Evolutionary conservation across 2,888 invertebrate genomes (phyloP).

Genomic region (Aquatica leii): DNA sequence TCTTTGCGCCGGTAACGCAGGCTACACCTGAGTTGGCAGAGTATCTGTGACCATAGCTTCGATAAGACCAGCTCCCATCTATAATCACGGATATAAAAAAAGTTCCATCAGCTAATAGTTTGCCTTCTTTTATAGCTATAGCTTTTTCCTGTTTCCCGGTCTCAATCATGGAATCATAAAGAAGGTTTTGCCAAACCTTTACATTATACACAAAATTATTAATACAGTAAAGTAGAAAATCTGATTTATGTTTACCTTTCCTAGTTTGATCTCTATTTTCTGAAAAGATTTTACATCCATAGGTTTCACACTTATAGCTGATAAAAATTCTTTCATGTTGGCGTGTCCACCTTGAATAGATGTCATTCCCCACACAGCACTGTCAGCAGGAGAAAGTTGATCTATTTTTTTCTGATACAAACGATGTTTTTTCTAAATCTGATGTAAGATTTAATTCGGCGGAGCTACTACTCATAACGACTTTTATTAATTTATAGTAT

Average conservation of each 20-base stretch:
- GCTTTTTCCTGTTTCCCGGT: no score
- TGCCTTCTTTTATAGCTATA: no score
- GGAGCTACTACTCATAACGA: neutral
- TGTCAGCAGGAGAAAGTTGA: no score
- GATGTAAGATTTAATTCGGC: neutral
- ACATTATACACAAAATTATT: neutral
- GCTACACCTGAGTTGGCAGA: neutral
- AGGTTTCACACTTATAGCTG: neutral
- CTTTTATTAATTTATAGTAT: no score
- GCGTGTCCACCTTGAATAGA: neutral
- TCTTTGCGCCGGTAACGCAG: neutral
- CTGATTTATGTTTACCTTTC: neutral
- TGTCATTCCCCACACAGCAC: neutral
- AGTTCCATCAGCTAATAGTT: neutral
- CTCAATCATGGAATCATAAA: conserved; percentile 13
- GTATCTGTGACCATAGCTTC: conserved; percentile 9
- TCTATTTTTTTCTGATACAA: neutral
- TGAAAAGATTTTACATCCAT: conserved; percentile 3
- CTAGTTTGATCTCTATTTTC: neutral
- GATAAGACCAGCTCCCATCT: conserved; percentile 4
- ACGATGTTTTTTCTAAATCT: no score
- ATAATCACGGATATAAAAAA: neutral
- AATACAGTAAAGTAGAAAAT: neutral
- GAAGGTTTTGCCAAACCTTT: neutral
- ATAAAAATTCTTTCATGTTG: conserved; percentile 2